These are phyloP conservation scores for Cyprinus carpio DNA, from an alignment of 2,113 vertebrate species.

Conservation along the genomic window DNA sequence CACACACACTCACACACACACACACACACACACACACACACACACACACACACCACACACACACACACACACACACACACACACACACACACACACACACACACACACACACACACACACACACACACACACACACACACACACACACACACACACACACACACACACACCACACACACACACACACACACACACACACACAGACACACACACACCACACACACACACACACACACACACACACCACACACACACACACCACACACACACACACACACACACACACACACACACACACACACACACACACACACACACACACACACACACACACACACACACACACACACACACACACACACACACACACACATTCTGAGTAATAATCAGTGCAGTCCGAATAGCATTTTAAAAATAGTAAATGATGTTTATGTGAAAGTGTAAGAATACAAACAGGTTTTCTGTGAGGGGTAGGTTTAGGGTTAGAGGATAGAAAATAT, in stretches of 20 bases:
- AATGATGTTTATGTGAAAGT: too few relatives aligned
- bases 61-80: neutral
- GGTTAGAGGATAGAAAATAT: too few relatives aligned
- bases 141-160: neutral
- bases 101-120: neutral
- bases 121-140: neutral
- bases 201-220: neutral
- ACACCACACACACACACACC: neutral
- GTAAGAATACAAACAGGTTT: too few relatives aligned
- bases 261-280: neutral
- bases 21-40: neutral
- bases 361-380: neutral
- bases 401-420: neutral
- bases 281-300: neutral
- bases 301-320: neutral
- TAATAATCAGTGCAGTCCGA: neutral
- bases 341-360: constrained; percentile 4
- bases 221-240: neutral
- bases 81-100: neutral
- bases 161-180: neutral
- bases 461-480: too few relatives aligned
- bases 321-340: neutral
- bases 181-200: neutral
- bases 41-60: neutral
- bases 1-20: neutral